Evolutionary conservation across 1,140 invertebrate species (phyloP).

Genomic region (Penaeus indicus): DNA sequence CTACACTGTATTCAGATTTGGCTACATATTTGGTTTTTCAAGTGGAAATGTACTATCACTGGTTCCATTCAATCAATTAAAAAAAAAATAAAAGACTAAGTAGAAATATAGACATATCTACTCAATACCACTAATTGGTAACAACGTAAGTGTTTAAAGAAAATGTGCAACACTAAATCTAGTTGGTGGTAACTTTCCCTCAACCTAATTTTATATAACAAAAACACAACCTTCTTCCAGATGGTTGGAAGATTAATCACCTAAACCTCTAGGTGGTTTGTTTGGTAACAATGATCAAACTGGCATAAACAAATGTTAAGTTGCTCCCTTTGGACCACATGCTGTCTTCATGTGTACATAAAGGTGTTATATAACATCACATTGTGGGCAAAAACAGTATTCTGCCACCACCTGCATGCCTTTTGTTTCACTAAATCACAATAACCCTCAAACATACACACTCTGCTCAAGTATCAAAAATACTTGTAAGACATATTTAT

Average conservation of each 20-base stretch:
- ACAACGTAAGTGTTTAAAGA: conserved; percentile 33
- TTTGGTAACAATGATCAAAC: conserved; percentile 43
- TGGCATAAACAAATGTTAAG: conserved; percentile 24
- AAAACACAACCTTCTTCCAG: conserved; percentile 56
- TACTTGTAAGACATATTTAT: no score
- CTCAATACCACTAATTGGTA: conserved; percentile 55
- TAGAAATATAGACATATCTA: conserved; percentile 5
- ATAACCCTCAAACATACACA: no score
- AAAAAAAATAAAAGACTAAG: conserved; percentile 3
- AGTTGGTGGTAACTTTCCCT: conserved; percentile 60
- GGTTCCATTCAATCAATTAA: background rate
- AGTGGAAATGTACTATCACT: background rate
- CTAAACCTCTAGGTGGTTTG: conserved; percentile 28
- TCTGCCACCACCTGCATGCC: no score
- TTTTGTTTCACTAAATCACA: no score
- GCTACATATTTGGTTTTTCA: background rate
- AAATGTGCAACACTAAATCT: conserved; percentile 54
- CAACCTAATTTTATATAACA: conserved; percentile 41
- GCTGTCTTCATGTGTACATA: background rate
- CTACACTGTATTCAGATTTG: no score
- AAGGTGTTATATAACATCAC: no score
- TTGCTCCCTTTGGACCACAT: background rate
- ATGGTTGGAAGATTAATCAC: conserved; percentile 25
- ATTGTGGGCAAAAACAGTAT: no score
- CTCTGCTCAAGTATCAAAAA: no score